Base-by-base conservation (phyloP, 1,140 invertebrate species). In the Cydia fagiglandana region DNA sequence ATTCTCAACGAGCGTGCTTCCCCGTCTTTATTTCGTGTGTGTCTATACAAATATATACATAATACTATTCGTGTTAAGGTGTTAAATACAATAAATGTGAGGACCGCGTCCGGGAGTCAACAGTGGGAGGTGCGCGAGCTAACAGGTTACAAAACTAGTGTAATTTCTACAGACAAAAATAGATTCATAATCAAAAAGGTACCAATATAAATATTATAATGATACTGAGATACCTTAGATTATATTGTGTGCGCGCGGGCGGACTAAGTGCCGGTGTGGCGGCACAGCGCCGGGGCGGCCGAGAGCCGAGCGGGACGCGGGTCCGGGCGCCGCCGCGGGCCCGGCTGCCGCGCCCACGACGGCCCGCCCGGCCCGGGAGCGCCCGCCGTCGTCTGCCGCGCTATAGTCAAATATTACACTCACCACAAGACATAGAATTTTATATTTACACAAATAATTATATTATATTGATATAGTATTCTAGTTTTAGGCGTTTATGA, bases 131-230 rank as follows among this genome's bases (percentile, higher is more conserved):
- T 81, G 82, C 84, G 86, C 78, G 80, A 82, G 78, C 73, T 78
- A 81, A 85, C 82, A 84, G 76, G 84, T 82, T 85, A 88, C 82
- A 88, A 91, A 92, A 86, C 87, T 94, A 94, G 93, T 91, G 92
- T 94, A 94, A 94, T 94, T 94, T 94, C 93, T 95, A 94, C 93
- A 92, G 86, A 93, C 83, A 86, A 88, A 88, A 85, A 93, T 94
- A 94, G 94, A 93, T 91, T 94, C 94, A 94, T 94, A 94, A 94
- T 94, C 93, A 94, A 94, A 94, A 93, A 94, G 91, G 94, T 95
- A 95, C 94, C 94, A 95, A 94, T 94, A 94, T 94, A 94, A 94
- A 93, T 90, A 88, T 90, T 90, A 89, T 75, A 89, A 87, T 87
- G 74, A 88, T 87, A 90, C 85, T 86, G 85, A 89, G 85, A 91